A percentile compares a stretch with the other conserved stretches of the same genome.
Evolutionary conservation across 2,113 vertebrate genomes (phyloP).

Genomic region (Paramormyrops kingsleyae): DNA sequence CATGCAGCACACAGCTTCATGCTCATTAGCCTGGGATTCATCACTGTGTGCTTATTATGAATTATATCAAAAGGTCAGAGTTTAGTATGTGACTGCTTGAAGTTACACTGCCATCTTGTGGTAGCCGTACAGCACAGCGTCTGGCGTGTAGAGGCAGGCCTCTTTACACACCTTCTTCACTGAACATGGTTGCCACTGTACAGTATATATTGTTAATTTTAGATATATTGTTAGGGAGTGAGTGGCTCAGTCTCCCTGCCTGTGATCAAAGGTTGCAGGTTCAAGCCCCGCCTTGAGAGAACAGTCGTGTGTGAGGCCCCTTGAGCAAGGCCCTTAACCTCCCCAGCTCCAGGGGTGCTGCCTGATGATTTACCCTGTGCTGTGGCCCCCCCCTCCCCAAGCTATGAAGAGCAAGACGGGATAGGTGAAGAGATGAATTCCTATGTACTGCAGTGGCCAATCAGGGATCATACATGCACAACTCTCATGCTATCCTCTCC

Average conservation of each 20-base stretch:
- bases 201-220: too few species aligned
- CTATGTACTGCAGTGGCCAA: not conserved
- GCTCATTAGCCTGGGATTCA: not conserved
- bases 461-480: constrained; percentile 56
- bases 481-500: constrained; percentile 81
- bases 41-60: not conserved
- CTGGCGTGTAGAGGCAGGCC: not conserved
- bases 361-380: not conserved
- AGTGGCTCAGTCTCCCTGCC: not conserved
- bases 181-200: not conserved
- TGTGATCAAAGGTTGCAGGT: not conserved
- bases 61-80: not conserved
- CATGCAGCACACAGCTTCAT: not conserved
- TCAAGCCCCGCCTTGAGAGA: not conserved
- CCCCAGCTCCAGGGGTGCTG: not conserved
- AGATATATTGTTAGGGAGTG: not conserved
- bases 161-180: not conserved
- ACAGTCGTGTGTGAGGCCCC: not conserved
- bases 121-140: not conserved
- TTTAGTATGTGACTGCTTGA: not conserved
- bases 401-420: not conserved
- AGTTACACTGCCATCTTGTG: constrained; percentile 33
- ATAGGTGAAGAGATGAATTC: not conserved
- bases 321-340: not conserved
- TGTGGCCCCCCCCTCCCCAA: not conserved